Conservation (phyloP, 2,113 vertebrate genomes). For the Melanerpes formicivorus region DNA sequence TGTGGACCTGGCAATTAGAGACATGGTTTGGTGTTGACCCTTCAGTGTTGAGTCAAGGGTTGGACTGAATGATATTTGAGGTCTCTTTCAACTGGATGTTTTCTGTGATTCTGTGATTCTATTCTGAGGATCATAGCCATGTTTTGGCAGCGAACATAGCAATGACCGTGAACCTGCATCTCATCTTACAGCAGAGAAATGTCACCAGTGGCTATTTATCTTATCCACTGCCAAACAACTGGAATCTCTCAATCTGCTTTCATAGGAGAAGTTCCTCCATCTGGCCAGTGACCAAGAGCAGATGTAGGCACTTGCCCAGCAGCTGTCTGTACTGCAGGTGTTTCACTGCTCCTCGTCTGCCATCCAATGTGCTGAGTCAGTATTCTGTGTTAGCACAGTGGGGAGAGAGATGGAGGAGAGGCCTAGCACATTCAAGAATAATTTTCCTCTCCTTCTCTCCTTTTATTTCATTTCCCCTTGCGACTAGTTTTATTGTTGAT, state of each 20-base stretch:
- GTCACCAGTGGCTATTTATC: background rate
- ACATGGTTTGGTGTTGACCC: too few species aligned
- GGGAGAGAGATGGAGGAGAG: background rate
- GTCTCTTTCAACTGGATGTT: too few species aligned
- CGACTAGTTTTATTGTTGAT: accelerated
- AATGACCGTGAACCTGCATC: background rate
- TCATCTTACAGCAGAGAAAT: background rate
- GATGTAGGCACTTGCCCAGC: background rate
- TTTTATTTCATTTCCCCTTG: background rate
- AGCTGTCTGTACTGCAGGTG: background rate
- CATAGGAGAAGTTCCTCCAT: background rate
- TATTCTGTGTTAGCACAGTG: accelerated
- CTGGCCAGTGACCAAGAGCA: background rate
- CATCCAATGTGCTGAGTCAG: background rate
- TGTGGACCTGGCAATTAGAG: too few species aligned
- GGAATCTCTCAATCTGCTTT: background rate
- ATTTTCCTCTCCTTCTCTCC: background rate
- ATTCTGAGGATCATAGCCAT: background rate
- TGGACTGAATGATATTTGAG: too few species aligned
- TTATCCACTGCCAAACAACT: background rate
- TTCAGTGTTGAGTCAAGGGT: too few species aligned
- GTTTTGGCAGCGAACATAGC: background rate
- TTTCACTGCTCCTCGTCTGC: background rate
- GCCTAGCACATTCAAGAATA: background rate
- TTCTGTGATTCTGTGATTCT: background rate